phyloP scores from a whole-genome alignment of 2,797 vertebrate genomes.

The Danio jaintianensis region DNA sequence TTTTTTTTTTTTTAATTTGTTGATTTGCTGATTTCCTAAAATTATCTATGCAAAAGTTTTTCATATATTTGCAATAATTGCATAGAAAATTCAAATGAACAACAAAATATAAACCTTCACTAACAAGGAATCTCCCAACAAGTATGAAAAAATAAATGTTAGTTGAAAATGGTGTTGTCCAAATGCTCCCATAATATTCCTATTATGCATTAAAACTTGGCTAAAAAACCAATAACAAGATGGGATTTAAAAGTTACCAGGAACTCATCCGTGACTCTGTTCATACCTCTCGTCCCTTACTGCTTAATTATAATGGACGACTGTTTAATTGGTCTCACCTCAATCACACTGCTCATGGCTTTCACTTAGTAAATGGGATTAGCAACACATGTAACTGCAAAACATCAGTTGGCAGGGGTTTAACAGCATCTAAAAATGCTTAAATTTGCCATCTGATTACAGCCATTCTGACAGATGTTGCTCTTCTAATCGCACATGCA shows the following conservation, averaged over 20 bases:
- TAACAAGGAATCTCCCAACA: no score
- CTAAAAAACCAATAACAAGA: no score
- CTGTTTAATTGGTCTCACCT: conserved; percentile 14
- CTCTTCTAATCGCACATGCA: conserved; percentile 8
- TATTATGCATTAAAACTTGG: no score
- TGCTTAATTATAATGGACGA: conserved; percentile 14
- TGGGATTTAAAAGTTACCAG: background rate
- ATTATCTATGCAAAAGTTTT: no score
- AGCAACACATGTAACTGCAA: conserved; percentile 17
- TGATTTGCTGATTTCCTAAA: no score
- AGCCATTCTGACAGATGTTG: conserved; percentile 10
- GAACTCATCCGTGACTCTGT: background rate
- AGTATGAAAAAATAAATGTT: no score
- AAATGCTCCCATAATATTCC: no score
- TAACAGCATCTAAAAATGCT: background rate
- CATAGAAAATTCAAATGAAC: no score
- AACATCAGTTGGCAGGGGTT: conserved; percentile 18
- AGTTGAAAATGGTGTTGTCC: no score
- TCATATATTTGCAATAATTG: no score
- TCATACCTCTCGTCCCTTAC: background rate
- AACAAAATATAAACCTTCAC: no score
- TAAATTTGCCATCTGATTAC: background rate
- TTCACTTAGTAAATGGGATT: conserved; percentile 1
- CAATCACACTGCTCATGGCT: background rate
- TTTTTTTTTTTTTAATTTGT: no score